A percentile compares a stretch with the other conserved stretches of the same genome.
phyloP scores from a whole-genome alignment of 2,888 invertebrate species.

The Metellina segmentata region DNA sequence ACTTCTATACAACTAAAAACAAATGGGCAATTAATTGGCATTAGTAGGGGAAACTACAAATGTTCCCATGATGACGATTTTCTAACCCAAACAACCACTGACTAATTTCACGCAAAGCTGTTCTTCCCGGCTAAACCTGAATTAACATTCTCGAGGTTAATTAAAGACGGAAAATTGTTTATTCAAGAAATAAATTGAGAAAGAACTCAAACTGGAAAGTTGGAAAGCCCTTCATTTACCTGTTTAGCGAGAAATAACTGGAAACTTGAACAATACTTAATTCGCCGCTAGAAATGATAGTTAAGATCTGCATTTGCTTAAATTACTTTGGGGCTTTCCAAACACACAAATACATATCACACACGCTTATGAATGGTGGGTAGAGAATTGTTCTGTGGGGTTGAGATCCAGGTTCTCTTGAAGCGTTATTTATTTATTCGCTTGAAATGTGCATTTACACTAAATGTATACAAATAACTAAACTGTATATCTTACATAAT shows the following conservation, averaged over 20 bases:
- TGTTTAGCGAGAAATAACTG: neutral
- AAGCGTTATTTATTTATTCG: too few species aligned
- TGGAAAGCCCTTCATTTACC: neutral
- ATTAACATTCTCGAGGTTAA: conserved; percentile 37
- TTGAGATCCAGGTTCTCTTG: too few species aligned
- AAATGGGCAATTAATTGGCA: neutral
- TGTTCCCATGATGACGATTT: neutral
- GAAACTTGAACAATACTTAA: conserved; percentile 12
- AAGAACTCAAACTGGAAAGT: neutral
- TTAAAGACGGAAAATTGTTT: conserved; percentile 9
- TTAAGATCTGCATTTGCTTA: neutral
- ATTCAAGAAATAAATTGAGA: conserved; percentile 1
- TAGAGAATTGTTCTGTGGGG: too few species aligned
- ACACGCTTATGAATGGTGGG: too few species aligned
- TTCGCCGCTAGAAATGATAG: neutral
- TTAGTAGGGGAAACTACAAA: neutral
- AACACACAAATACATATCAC: too few species aligned
- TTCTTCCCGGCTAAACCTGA: conserved; percentile 23
- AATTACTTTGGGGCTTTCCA: neutral
- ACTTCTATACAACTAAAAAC: neutral
- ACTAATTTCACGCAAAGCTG: neutral
- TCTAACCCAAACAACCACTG: neutral
- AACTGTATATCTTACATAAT: too few species aligned
- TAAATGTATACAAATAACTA: too few species aligned
- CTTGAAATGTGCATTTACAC: too few species aligned